Percentiles rank a stretch among this genome's conserved stretches.
Conservation (phyloP, 2,888 invertebrate genomes). For the Aphidoletes aphidimyza region DNA sequence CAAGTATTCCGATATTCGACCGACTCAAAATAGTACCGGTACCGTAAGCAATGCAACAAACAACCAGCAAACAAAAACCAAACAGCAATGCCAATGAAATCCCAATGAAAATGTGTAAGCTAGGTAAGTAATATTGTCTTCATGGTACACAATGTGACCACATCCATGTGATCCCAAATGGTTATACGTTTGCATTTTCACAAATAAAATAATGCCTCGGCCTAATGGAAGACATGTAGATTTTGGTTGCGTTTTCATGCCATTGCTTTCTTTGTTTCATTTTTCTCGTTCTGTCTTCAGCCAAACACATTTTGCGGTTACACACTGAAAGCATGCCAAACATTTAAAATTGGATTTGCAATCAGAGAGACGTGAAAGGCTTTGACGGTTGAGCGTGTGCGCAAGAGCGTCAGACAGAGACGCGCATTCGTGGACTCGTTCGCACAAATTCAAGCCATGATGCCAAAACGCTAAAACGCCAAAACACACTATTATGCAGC, state of each 20-base stretch:
- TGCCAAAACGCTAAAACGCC: no score
- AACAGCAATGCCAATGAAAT: neutral
- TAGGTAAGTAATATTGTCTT: neutral
- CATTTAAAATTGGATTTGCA: conserved; percentile 26
- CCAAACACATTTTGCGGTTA: conserved; percentile 9
- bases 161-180: neutral
- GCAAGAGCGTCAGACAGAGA: no score
- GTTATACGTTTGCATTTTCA: neutral
- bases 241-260: no score
- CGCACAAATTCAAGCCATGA: no score
- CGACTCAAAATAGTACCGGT: neutral
- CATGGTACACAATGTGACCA: neutral
- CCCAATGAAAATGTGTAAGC: no score
- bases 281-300: no score
- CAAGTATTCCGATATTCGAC: neutral
- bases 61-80: neutral
- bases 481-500: conserved; percentile 19
- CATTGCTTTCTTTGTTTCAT: no score
- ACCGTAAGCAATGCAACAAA: conserved; percentile 12
- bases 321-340: conserved; percentile 36
- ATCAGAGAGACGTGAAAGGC: neutral
- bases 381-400: no score
- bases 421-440: no score
- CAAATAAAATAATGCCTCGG: conserved; percentile 23
- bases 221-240: neutral